phyloP scores from a whole-genome alignment of 2,797 vertebrate genomes.

The Pyrrhura leucotis region DNA sequence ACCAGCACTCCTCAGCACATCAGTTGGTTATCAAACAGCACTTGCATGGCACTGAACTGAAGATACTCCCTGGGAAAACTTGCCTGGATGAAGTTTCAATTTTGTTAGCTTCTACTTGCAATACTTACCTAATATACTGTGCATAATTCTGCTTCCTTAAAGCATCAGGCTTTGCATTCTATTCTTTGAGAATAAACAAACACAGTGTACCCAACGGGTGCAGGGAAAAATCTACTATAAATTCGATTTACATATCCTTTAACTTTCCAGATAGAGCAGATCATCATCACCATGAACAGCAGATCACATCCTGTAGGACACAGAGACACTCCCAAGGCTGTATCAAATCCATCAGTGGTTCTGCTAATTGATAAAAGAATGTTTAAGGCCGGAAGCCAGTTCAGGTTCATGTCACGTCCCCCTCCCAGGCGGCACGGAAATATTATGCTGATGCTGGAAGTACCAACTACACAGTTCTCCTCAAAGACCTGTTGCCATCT shows the following conservation, averaged over 20 bases:
- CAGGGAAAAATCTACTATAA: neutral
- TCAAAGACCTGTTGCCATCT: slow-evolving; percentile 56
- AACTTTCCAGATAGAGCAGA: neutral
- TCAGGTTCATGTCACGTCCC: neutral
- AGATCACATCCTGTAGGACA: neutral
- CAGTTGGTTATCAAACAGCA: neutral
- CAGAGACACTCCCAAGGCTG: neutral
- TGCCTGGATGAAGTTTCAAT: neutral
- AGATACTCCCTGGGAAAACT: neutral
- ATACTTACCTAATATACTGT: neutral
- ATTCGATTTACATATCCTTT: neutral
- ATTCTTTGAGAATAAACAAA: neutral
- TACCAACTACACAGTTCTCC: neutral
- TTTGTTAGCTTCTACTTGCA: neutral
- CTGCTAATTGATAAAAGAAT: slow-evolving; percentile 22
- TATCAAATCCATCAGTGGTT: neutral
- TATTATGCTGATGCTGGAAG: neutral
- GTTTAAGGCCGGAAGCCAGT: neutral
- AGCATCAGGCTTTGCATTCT: neutral
- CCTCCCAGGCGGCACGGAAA: neutral
- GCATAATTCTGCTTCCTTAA: neutral
- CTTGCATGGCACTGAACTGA: neutral
- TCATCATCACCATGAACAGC: neutral
- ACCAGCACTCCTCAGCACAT: neutral
- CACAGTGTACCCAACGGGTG: accelerated